Percentiles rank a stretch among this genome's conserved stretches.
These are phyloP conservation scores for Andricus curvator DNA, from an alignment of 2,888 invertebrate species.

Conservation along the genomic window DNA sequence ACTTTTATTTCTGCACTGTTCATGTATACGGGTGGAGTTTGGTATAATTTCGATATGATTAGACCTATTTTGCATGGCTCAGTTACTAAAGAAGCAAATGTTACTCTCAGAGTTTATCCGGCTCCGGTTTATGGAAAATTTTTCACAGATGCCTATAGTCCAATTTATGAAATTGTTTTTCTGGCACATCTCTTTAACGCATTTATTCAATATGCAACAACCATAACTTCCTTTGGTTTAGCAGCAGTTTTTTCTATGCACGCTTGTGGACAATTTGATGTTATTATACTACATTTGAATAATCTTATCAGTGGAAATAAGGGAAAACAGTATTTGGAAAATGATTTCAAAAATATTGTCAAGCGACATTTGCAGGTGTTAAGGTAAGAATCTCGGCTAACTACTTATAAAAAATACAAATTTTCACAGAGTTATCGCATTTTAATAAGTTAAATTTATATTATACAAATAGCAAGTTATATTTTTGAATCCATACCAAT, in stretches of 20 bases:
- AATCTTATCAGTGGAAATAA: neutral
- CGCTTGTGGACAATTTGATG: slow-evolving; percentile 69
- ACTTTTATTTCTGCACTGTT: slow-evolving; percentile 57
- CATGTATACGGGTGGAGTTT: slow-evolving; percentile 61
- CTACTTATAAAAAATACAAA: neutral
- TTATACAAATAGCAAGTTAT: too few relatives aligned
- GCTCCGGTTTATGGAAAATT: slow-evolving; percentile 67
- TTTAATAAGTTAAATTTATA: too few relatives aligned
- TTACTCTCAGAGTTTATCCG: slow-evolving; percentile 52
- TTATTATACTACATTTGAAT: slow-evolving; percentile 55
- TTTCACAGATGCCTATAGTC: slow-evolving; percentile 63
- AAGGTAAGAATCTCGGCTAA: slow-evolving; percentile 16
- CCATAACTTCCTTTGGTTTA: slow-evolving; percentile 66
- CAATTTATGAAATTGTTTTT: slow-evolving; percentile 69
- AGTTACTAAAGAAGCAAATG: slow-evolving; percentile 28
- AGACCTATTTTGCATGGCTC: slow-evolving; percentile 43
- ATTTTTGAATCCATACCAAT: too few relatives aligned
- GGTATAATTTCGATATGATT: slow-evolving; percentile 48
- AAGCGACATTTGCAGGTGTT: slow-evolving; percentile 22
- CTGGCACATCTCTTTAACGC: slow-evolving; percentile 65
- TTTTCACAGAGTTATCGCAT: too few relatives aligned
- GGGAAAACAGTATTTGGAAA: neutral
- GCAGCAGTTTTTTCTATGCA: slow-evolving; percentile 70
- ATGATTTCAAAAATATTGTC: neutral
- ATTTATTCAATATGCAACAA: slow-evolving; percentile 67